A percentile compares a stretch with the other conserved stretches of the same genome.
These are phyloP conservation scores for Sphaeramia orbicularis DNA, from an alignment of 2,797 vertebrate genomes.

Conservation along the genomic window DNA sequence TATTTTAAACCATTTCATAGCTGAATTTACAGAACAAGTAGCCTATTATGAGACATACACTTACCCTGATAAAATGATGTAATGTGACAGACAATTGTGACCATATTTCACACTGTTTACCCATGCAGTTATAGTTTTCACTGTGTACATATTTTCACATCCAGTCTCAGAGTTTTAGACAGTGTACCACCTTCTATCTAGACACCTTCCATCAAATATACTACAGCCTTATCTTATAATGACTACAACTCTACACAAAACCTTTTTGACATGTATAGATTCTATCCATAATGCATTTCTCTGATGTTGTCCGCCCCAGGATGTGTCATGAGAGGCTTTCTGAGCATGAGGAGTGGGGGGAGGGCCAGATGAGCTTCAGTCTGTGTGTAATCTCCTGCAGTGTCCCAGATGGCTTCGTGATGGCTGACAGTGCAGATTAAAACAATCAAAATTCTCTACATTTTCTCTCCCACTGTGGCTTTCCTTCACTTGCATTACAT, in stretches of 20 bases:
- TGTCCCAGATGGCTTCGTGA: slow-evolving; percentile 84
- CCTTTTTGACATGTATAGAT: not conserved
- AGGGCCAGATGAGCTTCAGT: slow-evolving; percentile 66
- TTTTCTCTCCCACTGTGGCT: slow-evolving; percentile 40
- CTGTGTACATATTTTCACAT: not conserved
- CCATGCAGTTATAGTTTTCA: not conserved
- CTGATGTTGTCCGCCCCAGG: slow-evolving; percentile 25
- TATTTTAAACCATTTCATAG: too few species aligned
- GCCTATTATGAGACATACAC: too few species aligned
- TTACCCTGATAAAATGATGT: not conserved
- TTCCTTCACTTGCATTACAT: slow-evolving; percentile 41
- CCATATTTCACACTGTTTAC: not conserved
- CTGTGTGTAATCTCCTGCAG: slow-evolving; percentile 83
- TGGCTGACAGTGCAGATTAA: slow-evolving; percentile 80
- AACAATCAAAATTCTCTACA: slow-evolving; percentile 73
- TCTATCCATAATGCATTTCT: slow-evolving; percentile 37
- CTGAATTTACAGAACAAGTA: too few species aligned
- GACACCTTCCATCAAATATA: not conserved
- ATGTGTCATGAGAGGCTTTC: slow-evolving; percentile 54
- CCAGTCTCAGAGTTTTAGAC: not conserved
- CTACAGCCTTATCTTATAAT: not conserved
- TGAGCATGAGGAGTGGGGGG: slow-evolving; percentile 48
- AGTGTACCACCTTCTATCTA: not conserved
- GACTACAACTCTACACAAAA: not conserved
- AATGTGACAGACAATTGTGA: not conserved